Percentiles rank a stretch among this genome's conserved stretches.
Evolutionary conservation across 2,113 vertebrate genomes (phyloP).

Genomic region (Trichechus manatus): DNA sequence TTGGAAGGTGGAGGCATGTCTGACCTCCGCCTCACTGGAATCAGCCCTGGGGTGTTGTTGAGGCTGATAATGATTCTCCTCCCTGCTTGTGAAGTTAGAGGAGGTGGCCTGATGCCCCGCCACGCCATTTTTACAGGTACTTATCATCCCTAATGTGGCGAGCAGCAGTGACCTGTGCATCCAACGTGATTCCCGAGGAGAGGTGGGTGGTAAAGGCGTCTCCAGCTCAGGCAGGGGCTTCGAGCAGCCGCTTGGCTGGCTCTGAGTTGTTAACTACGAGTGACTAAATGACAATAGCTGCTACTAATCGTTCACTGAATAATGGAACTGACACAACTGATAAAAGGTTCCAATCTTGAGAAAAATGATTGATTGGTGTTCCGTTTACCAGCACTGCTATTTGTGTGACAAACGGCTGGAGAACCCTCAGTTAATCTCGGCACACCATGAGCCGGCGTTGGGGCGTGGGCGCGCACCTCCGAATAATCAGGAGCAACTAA

Average conservation of each 20-base stretch:
- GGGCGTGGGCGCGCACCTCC: conserved; percentile 72
- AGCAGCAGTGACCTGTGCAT: background rate
- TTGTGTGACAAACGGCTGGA: conserved; percentile 91
- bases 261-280: conserved; percentile 74
- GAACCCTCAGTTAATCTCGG: conserved; percentile 86
- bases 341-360: conserved; percentile 96
- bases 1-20: no score
- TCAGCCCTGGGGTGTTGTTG: no score
- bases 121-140: fast-evolving
- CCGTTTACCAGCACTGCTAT: conserved; percentile 91
- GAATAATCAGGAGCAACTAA: conserved; percentile 77
- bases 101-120: no score
- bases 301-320: conserved; percentile 94
- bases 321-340: conserved; percentile 97
- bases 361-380: conserved; percentile 94
- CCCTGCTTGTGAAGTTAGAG: no score
- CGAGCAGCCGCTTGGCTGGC: background rate
- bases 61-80: no score
- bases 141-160: background rate
- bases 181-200: background rate
- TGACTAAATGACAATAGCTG: conserved; percentile 91
- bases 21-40: no score
- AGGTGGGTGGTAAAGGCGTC: conserved; percentile 18
- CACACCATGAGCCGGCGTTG: conserved; percentile 67
- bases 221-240: background rate